Evolutionary conservation across 1,140 invertebrate species (phyloP).

Genomic region (Dendroctonus valens): DNA sequence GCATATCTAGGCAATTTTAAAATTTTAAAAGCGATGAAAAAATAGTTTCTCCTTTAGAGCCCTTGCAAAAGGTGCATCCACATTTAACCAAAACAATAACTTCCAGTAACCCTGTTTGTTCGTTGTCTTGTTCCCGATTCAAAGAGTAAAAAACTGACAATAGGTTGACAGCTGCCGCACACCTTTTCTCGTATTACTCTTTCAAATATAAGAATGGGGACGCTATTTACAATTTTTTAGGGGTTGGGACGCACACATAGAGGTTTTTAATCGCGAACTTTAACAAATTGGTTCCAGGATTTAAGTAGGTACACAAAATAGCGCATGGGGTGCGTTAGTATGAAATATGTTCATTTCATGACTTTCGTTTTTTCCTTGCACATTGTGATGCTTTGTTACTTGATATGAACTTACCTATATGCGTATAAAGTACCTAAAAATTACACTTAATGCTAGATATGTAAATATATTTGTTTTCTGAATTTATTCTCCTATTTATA

Average conservation of each 20-base stretch:
- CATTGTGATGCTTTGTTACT: too few species aligned
- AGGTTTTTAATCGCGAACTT: conserved; percentile 22
- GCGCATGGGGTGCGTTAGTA: background rate
- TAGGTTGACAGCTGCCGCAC: conserved; percentile 28
- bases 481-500: too few species aligned
- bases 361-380: conserved; percentile 14
- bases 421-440: too few species aligned
- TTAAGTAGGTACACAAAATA: conserved; percentile 17
- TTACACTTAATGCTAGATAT: too few species aligned
- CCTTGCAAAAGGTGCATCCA: conserved; percentile 6
- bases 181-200: conserved; percentile 31
- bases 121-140: conserved; percentile 5
- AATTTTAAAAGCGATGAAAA: conserved; percentile 1
- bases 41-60: background rate
- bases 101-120: conserved; percentile 5
- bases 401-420: too few species aligned
- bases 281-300: conserved; percentile 22
- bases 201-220: conserved; percentile 33
- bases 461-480: too few species aligned
- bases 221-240: conserved; percentile 23
- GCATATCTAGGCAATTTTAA: background rate
- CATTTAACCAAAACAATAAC: conserved; percentile 11
- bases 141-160: conserved; percentile 28
- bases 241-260: conserved; percentile 28
- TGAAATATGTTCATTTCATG: conserved; percentile 3